These are phyloP conservation scores for Aythya baeri DNA, from an alignment of 2,113 vertebrate genomes.

Conservation along the genomic window DNA sequence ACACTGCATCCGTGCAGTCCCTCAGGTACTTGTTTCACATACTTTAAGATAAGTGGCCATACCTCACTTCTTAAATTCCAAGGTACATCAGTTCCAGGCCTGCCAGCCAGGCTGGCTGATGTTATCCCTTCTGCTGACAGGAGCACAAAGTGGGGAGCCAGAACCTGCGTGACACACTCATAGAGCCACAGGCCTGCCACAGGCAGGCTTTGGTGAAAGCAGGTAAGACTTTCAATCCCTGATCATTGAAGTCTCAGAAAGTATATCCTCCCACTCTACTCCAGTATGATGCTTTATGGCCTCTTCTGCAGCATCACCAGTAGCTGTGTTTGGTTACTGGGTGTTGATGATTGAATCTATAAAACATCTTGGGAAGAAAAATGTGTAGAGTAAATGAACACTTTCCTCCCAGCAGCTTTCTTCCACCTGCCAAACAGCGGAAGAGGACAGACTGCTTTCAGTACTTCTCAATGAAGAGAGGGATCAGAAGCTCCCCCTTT, in stretches of 20 bases:
- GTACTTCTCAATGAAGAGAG: background rate
- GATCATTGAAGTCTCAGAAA: background rate
- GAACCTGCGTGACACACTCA: accelerated
- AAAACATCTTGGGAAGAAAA: background rate
- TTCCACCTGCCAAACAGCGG: background rate
- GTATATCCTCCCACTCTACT: background rate
- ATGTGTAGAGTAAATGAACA: background rate
- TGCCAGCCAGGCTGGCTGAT: background rate
- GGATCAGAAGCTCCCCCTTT: background rate
- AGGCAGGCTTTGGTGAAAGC: background rate
- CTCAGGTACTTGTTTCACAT: background rate
- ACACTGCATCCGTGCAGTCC: background rate
- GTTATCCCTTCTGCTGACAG: background rate
- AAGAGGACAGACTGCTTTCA: background rate
- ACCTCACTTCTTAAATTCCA: background rate
- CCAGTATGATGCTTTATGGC: background rate
- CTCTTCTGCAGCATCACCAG: background rate
- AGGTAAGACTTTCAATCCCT: background rate
- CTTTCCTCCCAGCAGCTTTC: background rate
- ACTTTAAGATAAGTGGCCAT: background rate
- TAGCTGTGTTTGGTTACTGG: background rate
- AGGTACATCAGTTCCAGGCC: background rate
- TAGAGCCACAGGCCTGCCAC: background rate
- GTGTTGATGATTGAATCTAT: background rate
- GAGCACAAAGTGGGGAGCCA: background rate